Evolutionary conservation across 2,797 vertebrate genomes (phyloP).

Genomic region (Dipus sagitta): DNA sequence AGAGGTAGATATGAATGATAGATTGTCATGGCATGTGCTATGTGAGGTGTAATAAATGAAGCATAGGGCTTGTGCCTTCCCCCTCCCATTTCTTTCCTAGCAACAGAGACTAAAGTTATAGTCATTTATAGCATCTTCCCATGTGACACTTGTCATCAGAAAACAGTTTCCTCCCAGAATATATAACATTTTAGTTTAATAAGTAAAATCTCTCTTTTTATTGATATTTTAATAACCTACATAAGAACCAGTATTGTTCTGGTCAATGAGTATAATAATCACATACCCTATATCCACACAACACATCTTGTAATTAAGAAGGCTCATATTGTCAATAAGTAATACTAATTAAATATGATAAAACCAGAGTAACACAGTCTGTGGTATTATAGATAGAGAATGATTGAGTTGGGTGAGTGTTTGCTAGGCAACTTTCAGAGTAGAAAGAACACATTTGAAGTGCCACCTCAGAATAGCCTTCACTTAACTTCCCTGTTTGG

Average conservation of each 20-base stretch:
- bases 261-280: neutral
- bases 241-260: neutral
- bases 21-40: neutral
- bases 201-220: neutral
- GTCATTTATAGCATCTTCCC: neutral
- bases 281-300: neutral
- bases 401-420: neutral
- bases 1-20: neutral
- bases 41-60: neutral
- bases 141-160: neutral
- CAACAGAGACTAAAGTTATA: neutral
- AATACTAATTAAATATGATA: neutral
- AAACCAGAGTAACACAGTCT: neutral
- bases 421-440: neutral
- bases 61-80: neutral
- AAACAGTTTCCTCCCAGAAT: neutral
- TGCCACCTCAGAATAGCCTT: no score
- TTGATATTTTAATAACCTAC: neutral
- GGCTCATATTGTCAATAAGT: neutral
- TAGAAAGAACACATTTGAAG: neutral
- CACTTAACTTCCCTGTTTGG: neutral
- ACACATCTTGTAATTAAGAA: neutral
- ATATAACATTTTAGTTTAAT: slow-evolving; percentile 9
- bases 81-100: neutral
- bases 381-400: neutral